These are phyloP conservation scores for Auanema freiburgensis DNA, from an alignment of 2,888 invertebrate species.

Conservation along the genomic window DNA sequence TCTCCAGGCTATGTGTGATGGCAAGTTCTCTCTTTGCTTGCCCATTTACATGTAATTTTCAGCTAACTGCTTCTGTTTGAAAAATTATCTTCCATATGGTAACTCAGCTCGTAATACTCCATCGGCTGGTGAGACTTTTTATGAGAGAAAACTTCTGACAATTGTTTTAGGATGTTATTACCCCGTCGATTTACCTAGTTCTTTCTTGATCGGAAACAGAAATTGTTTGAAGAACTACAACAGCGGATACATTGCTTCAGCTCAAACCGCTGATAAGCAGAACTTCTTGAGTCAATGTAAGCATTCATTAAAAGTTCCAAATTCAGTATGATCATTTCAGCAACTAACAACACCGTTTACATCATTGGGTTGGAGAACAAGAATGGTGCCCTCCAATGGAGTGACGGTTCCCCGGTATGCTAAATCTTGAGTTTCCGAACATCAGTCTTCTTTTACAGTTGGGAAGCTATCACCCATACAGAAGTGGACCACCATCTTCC, in stretches of 20 bases:
- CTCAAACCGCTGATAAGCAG: background rate
- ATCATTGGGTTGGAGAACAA: no score
- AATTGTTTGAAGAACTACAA: background rate
- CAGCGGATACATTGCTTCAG: slow-evolving; percentile 1
- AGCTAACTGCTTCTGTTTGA: slow-evolving; percentile 2
- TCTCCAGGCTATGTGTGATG: background rate
- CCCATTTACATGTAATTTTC: background rate
- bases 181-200: background rate
- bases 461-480: no score
- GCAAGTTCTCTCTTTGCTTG: background rate
- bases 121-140: background rate
- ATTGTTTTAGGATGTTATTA: background rate
- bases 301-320: background rate
- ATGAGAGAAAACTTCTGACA: background rate
- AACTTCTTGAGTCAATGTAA: background rate
- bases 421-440: no score
- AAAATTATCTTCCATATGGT: background rate
- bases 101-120: background rate
- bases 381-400: no score
- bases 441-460: no score
- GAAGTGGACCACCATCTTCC: no score
- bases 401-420: no score
- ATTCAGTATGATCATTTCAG: no score
- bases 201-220: slow-evolving; percentile 1
- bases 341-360: no score